Percentiles rank a stretch among this genome's conserved stretches.
phyloP scores from a whole-genome alignment of 1,140 invertebrate genomes.

The Globodera ellingtonae region DNA sequence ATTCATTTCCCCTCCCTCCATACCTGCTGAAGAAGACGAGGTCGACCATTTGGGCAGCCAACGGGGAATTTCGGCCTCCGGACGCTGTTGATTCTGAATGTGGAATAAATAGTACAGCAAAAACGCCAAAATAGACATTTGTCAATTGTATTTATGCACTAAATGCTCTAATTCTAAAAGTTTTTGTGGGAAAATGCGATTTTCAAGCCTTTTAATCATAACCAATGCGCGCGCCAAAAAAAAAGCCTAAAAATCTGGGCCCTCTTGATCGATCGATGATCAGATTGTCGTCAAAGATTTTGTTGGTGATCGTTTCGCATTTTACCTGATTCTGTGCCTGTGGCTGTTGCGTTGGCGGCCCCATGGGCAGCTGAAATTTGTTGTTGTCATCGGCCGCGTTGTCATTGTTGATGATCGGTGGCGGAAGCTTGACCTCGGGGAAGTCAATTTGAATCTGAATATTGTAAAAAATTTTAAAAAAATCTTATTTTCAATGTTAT shows the following conservation, averaged over 20 bases:
- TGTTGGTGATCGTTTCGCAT: background rate
- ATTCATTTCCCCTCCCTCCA: too few species aligned
- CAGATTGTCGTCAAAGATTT: too few species aligned
- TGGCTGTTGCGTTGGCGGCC: constrained; percentile 11
- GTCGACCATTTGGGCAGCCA: background rate
- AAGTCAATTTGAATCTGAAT: constrained; percentile 68
- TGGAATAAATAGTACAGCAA: background rate
- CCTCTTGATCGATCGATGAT: too few species aligned
- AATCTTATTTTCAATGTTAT: background rate
- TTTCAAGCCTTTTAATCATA: too few species aligned
- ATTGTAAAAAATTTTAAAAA: background rate
- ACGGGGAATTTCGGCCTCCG: background rate
- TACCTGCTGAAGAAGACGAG: background rate
- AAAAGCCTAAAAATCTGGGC: too few species aligned
- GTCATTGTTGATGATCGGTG: constrained; percentile 9
- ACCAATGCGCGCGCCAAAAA: too few species aligned
- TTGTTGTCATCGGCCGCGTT: constrained; percentile 13
- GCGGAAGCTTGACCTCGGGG: constrained; percentile 65
- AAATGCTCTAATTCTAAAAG: too few species aligned
- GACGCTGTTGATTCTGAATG: constrained; percentile 5
- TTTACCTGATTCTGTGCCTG: background rate
- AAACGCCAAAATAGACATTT: too few species aligned
- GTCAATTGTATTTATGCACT: too few species aligned
- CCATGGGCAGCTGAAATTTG: constrained; percentile 13
- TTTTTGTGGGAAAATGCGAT: too few species aligned